Evolutionary conservation across 2,113 vertebrate species (phyloP).

Genomic region (Cervus canadensis): DNA sequence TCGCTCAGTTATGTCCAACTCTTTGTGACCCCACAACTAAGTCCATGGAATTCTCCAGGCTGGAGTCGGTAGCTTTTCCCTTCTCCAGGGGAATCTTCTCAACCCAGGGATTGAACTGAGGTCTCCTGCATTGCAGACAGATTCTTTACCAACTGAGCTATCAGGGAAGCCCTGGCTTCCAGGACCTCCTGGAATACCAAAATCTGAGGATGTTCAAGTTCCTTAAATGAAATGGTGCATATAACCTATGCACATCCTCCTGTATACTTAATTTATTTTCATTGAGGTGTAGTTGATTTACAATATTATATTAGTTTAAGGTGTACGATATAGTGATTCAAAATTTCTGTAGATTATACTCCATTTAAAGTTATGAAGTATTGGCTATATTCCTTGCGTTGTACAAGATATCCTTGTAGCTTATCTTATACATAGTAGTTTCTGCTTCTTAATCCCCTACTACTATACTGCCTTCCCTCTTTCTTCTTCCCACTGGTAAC

Average conservation of each 20-base stretch:
- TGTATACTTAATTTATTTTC: background rate
- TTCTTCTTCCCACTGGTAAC: background rate
- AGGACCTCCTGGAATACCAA: background rate
- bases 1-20: background rate
- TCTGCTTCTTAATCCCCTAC: background rate
- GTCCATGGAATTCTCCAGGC: background rate
- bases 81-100: background rate
- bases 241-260: background rate
- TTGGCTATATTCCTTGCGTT: background rate
- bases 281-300: background rate
- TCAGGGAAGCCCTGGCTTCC: background rate
- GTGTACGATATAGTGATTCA: background rate
- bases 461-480: too few relatives aligned
- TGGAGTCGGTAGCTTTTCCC: background rate
- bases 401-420: background rate
- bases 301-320: background rate
- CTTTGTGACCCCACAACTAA: background rate
- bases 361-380: background rate
- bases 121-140: background rate
- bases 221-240: background rate
- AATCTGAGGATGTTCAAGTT: background rate
- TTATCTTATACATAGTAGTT: background rate
- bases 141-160: background rate
- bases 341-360: background rate
- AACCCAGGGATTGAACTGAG: background rate